Conservation (phyloP, 2,113 vertebrate genomes). For the Monarcha castaneiventris region DNA sequence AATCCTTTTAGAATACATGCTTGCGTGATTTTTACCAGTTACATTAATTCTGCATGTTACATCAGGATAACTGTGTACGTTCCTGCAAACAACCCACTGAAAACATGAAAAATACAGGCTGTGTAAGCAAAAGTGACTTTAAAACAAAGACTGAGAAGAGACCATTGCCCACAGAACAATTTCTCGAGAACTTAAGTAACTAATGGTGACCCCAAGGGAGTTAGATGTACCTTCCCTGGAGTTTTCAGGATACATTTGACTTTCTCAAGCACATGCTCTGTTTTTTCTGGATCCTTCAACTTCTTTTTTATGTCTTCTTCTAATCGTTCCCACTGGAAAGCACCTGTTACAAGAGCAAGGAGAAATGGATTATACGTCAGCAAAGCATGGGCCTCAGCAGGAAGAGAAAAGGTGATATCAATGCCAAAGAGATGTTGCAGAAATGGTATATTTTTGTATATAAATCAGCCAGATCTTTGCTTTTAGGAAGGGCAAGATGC, state of each 20-base stretch:
- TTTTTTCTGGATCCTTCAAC: slow-evolving; percentile 84
- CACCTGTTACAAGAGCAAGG: slow-evolving; percentile 71
- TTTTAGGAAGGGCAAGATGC: background rate
- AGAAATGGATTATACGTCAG: background rate
- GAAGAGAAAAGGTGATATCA: background rate
- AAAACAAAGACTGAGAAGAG: background rate
- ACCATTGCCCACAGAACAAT: background rate
- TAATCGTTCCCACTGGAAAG: slow-evolving; percentile 89
- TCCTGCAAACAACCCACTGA: background rate
- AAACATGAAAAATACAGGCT: background rate
- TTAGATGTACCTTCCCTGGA: slow-evolving; percentile 71
- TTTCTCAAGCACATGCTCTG: slow-evolving; percentile 85
- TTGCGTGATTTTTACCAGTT: background rate
- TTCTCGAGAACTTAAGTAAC: background rate
- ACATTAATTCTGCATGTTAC: background rate
- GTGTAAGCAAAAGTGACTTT: background rate
- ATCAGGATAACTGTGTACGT: background rate
- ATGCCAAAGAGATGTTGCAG: background rate
- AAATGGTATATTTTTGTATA: background rate
- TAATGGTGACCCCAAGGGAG: background rate
- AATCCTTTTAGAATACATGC: background rate
- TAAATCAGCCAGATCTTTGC: background rate
- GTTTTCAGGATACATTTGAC: slow-evolving; percentile 85
- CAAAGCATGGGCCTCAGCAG: background rate
- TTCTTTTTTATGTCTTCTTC: slow-evolving; percentile 90